Percentiles rank a stretch among this genome's conserved stretches.
Conservation (phyloP, 2,888 invertebrate genomes). For the Scaptomyza flava region DNA sequence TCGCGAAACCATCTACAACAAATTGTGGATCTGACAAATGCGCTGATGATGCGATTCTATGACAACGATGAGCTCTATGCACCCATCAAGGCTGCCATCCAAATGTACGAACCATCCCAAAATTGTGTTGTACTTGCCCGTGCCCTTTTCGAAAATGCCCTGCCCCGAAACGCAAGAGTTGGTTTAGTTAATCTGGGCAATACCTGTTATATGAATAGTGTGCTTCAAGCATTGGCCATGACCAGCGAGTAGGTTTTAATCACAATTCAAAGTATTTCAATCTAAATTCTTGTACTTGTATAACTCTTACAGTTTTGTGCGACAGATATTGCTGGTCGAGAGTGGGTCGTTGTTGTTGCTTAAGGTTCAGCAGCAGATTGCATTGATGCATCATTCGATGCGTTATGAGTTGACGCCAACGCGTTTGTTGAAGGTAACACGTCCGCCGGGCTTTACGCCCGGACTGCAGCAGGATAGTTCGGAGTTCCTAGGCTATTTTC, state of each 20-base stretch:
- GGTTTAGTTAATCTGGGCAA: constrained; percentile 94
- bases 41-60: constrained; percentile 86
- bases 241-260: constrained; percentile 88
- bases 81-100: constrained; percentile 84
- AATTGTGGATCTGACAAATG: constrained; percentile 87
- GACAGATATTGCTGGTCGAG: constrained; percentile 87
- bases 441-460: constrained; percentile 91
- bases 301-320: constrained; percentile 86
- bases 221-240: constrained; percentile 92
- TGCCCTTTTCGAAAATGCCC: constrained; percentile 69
- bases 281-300: neutral
- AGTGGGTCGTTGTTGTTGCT: constrained; percentile 86
- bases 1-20: constrained; percentile 86
- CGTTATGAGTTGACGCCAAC: constrained; percentile 89
- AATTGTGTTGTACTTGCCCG: constrained; percentile 81
- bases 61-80: constrained; percentile 85
- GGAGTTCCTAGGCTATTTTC: constrained; percentile 90
- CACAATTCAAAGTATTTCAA: neutral
- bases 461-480: constrained; percentile 95
- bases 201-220: constrained; percentile 95
- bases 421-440: constrained; percentile 89
- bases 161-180: constrained; percentile 84
- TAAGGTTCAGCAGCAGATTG: constrained; percentile 90
- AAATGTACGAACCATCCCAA: constrained; percentile 85
- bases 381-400: constrained; percentile 89